A percentile compares a stretch with the other conserved stretches of the same genome.
These are phyloP conservation scores for Embidobia sp. DNA, from an alignment of 2,888 invertebrate genomes.

Conservation along the genomic window DNA sequence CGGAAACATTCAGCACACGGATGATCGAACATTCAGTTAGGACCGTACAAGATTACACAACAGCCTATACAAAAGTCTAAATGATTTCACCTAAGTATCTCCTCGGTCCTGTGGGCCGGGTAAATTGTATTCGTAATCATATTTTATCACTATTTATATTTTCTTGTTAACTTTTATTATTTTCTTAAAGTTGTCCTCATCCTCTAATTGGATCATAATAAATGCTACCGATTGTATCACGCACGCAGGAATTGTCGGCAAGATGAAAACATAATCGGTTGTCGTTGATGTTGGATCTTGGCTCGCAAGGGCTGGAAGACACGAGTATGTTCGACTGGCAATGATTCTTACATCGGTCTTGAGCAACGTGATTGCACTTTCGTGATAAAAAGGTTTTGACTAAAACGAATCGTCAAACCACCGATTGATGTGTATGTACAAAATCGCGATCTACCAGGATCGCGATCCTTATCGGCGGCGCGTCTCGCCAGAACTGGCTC, in stretches of 20 bases:
- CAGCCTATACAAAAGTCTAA: constrained; percentile 41
- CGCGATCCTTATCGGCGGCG: not conserved
- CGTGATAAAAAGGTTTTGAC: constrained; percentile 55
- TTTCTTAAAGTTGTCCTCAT: constrained; percentile 2
- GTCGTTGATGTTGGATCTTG: constrained; percentile 37
- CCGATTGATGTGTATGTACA: constrained; percentile 61
- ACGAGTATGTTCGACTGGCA: constrained; percentile 55
- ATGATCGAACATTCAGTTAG: constrained; percentile 39
- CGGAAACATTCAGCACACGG: constrained; percentile 47
- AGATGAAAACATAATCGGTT: constrained; percentile 52
- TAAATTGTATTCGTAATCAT: constrained; percentile 4
- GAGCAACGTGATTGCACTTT: constrained; percentile 63
- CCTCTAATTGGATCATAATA: constrained; percentile 25
- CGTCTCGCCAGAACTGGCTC: constrained; percentile 43
- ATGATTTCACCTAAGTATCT: not conserved
- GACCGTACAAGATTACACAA: constrained; percentile 28
- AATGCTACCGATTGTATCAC: constrained; percentile 54
- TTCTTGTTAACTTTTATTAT: not conserved
- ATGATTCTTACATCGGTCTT: constrained; percentile 59
- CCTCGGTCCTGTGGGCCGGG: not conserved
- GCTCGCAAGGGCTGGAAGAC: constrained; percentile 36
- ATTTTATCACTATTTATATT: not conserved
- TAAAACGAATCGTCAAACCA: constrained; percentile 51
- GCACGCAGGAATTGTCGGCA: constrained; percentile 53
- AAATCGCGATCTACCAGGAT: constrained; percentile 15